Conservation (phyloP, 2,888 invertebrate genomes). For the Oconnorella tubifera region DNA sequence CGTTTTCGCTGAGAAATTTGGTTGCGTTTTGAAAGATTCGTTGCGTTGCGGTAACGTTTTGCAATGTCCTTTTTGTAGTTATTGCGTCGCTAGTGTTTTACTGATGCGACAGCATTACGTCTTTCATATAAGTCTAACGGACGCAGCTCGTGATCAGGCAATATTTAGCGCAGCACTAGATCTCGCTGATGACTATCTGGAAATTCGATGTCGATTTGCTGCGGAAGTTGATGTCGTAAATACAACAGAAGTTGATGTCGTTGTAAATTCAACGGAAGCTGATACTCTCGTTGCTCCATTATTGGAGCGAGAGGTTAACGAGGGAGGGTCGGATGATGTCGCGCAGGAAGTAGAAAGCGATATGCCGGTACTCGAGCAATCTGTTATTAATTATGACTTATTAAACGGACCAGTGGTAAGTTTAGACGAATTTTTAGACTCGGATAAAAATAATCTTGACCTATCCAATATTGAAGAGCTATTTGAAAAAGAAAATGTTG, state of each 20-base stretch:
- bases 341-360: too few species aligned
- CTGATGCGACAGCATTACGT: conserved; percentile 20
- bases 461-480: too few species aligned
- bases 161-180: conserved; percentile 3
- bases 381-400: too few species aligned
- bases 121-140: conserved; percentile 18
- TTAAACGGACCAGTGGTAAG: too few species aligned
- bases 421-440: too few species aligned
- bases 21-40: not conserved
- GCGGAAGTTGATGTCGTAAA: not conserved
- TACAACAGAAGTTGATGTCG: not conserved
- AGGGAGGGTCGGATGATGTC: too few species aligned
- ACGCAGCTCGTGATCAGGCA: conserved; percentile 4
- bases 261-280: not conserved
- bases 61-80: conserved; percentile 18
- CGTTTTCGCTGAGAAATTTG: not conserved
- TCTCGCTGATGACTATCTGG: conserved; percentile 8
- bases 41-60: conserved; percentile 1
- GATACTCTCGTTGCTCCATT: too few species aligned
- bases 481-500: too few species aligned
- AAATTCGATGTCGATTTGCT: not conserved
- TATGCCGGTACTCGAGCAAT: too few species aligned
- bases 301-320: too few species aligned
- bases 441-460: too few species aligned
- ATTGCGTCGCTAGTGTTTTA: conserved; percentile 8